phyloP scores from a whole-genome alignment of 2,797 vertebrate genomes.

The Argya squamiceps region DNA sequence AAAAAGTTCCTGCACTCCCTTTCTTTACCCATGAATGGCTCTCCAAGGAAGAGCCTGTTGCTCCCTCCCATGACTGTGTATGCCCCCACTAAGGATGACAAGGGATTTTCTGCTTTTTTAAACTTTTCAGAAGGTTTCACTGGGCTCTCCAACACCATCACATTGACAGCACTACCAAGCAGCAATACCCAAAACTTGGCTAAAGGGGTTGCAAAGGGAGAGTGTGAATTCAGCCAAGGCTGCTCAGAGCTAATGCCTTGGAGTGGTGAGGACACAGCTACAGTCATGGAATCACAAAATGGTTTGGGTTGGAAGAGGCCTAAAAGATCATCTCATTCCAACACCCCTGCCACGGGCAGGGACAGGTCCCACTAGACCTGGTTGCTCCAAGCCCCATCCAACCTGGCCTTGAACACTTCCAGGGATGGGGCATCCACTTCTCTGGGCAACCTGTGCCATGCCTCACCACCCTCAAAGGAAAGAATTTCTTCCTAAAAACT shows the following conservation, averaged over 20 bases:
- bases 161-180: not conserved
- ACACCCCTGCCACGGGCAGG: accelerated
- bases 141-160: not conserved
- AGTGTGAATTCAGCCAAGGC: not conserved
- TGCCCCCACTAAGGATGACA: not conserved
- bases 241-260: not conserved
- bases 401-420: not conserved
- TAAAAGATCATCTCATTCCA: not conserved
- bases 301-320: not conserved
- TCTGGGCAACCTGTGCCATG: not conserved
- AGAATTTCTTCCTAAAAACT: not conserved
- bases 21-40: not conserved
- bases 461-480: not conserved
- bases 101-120: not conserved
- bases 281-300: not conserved
- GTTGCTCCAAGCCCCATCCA: not conserved
- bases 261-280: not conserved
- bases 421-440: not conserved
- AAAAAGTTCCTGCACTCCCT: not conserved
- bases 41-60: not conserved
- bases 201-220: not conserved
- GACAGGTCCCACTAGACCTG: not conserved
- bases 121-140: not conserved
- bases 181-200: not conserved
- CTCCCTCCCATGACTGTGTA: not conserved